A percentile compares a stretch with the other conserved stretches of the same genome.
Conservation (phyloP, 2,888 invertebrate genomes). For the Salticus scenicus region DNA sequence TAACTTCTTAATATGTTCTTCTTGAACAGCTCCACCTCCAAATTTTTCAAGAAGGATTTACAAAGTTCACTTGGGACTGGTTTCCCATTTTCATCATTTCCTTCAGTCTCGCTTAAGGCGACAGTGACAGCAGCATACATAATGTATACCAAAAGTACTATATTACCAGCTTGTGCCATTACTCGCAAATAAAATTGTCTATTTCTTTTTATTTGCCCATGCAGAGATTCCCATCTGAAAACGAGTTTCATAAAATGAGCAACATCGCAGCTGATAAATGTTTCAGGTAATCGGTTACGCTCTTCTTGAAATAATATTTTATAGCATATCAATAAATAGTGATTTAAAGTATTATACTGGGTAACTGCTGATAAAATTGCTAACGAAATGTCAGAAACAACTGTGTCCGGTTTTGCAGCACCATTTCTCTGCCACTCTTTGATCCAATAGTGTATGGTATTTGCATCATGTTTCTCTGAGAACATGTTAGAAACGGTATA, state of each 20-base stretch:
- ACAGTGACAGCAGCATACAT: not conserved
- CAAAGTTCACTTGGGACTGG: not conserved
- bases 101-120: not conserved
- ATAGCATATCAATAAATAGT: not conserved
- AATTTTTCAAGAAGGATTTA: not conserved
- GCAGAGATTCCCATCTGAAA: not conserved
- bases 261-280: not conserved
- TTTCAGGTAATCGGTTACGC: not conserved
- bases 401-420: not conserved
- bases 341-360: too few species aligned
- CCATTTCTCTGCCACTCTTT: not conserved
- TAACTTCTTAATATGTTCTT: not conserved
- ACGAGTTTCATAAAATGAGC: not conserved
- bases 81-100: not conserved
- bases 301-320: not conserved
- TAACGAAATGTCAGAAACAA: not conserved
- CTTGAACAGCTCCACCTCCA: not conserved
- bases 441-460: not conserved
- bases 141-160: not conserved
- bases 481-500: not conserved
- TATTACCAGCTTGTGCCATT: not conserved
- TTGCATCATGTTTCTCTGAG: slow-evolving; percentile 1
- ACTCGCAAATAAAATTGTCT: not conserved
- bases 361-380: too few species aligned
- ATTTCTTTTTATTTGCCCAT: not conserved